Evolutionary conservation across 1,140 invertebrate genomes (phyloP).

Genomic region (Galleria mellonella): DNA sequence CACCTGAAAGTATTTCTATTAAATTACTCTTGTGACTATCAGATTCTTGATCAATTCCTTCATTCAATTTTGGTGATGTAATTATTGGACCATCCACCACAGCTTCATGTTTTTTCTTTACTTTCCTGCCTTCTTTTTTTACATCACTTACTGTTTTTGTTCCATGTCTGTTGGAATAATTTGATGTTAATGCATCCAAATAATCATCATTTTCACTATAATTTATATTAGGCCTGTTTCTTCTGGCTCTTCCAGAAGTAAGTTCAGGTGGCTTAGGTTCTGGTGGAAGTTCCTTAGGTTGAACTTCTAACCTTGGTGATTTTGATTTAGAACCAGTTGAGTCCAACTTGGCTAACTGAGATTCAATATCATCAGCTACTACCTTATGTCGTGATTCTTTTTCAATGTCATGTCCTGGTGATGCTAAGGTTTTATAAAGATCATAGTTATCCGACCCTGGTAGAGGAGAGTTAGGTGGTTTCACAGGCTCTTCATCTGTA

Average conservation of each 20-base stretch:
- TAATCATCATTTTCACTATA: constrained; percentile 73
- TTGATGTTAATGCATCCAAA: constrained; percentile 40
- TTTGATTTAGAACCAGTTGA: constrained; percentile 32
- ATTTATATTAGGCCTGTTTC: constrained; percentile 71
- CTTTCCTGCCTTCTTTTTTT: constrained; percentile 53
- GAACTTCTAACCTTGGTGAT: constrained; percentile 39
- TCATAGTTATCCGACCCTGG: constrained; percentile 71
- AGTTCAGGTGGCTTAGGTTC: constrained; percentile 62
- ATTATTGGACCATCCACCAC: constrained; percentile 13
- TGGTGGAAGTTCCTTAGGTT: constrained; percentile 47
- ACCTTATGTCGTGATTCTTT: constrained; percentile 21
- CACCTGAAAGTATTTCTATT: constrained; percentile 46
- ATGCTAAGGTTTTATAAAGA: constrained; percentile 67
- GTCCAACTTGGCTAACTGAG: constrained; percentile 52
- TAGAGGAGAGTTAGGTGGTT: constrained; percentile 69
- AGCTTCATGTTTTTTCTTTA: constrained; percentile 44
- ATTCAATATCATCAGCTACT: constrained; percentile 49
- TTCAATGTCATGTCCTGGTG: constrained; percentile 43
- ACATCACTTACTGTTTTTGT: constrained; percentile 56
- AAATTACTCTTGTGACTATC: constrained; percentile 54
- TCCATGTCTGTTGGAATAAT: constrained; percentile 32
- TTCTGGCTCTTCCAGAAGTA: constrained; percentile 52
- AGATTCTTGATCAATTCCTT: constrained; percentile 20
- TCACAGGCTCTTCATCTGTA: constrained; percentile 53
- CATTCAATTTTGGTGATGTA: constrained; percentile 27